These are phyloP conservation scores for Dunckerocampus dactyliophorus DNA, from an alignment of 2,113 vertebrate species.

Conservation along the genomic window DNA sequence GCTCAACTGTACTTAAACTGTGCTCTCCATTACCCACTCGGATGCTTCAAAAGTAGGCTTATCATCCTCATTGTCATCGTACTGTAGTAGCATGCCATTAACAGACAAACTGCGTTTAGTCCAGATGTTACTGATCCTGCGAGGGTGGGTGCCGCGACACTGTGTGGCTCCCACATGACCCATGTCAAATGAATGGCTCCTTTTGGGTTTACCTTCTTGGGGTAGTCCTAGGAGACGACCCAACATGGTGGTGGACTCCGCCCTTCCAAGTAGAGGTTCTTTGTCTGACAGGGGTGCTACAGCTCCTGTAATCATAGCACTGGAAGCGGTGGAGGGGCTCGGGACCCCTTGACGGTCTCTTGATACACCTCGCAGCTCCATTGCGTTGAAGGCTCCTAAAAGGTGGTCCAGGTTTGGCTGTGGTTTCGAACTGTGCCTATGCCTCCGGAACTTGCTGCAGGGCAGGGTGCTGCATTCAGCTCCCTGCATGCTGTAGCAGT, in stretches of 20 bases:
- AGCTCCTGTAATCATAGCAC: constrained; percentile 60
- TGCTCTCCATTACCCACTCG: constrained; percentile 99
- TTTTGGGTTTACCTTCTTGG: constrained; percentile 87
- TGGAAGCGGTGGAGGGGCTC: constrained; percentile 40
- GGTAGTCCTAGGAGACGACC: constrained; percentile 86
- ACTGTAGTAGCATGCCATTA: constrained; percentile 93
- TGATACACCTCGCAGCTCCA: constrained; percentile 86
- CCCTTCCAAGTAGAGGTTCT: constrained; percentile 89
- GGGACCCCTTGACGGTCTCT: constrained; percentile 67
- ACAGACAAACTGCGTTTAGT: constrained; percentile 97
- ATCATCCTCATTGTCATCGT: constrained; percentile 84
- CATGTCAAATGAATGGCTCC: constrained; percentile 98
- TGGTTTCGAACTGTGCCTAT: constrained; percentile 69
- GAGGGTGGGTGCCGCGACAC: constrained; percentile 84
- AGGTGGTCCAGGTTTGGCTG: constrained; percentile 87
- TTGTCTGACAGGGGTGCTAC: constrained; percentile 80
- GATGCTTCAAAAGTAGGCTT: constrained; percentile 82
- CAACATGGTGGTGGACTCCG: constrained; percentile 67
- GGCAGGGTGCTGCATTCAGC: constrained; percentile 80
- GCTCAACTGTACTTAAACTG: constrained; percentile 69
- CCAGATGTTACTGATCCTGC: constrained; percentile 93
- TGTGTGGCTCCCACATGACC: constrained; percentile 82
- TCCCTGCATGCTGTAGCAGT: constrained; percentile 75
- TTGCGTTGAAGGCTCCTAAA: constrained; percentile 90
- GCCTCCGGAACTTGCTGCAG: constrained; percentile 81